Evolutionary conservation across 2,888 invertebrate genomes (phyloP), one percentile per base, ranked within the genome.

Genomic region (Amphipoea lucens): DNA sequence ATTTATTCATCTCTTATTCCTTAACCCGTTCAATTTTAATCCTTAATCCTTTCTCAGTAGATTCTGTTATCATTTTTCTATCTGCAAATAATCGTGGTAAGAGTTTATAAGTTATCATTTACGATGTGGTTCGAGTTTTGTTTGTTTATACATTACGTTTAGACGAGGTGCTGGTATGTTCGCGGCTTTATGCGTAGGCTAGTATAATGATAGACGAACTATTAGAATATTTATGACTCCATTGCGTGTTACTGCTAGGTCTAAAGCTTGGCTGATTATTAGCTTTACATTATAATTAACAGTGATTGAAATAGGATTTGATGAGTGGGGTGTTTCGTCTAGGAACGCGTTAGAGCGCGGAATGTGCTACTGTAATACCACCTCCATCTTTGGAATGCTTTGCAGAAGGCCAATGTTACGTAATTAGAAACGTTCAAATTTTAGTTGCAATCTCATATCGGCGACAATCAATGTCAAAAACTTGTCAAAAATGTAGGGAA

Each of bases 61-160:
- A 73, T 29, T 40, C n/a, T 69, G 7, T 57, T 57, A 17, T 42
- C 1, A 63, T 80, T 78, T 75, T 71, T 42, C 11, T 3, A 17
- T 6, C 23, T 48, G 60, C 23, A 71, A 60, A 62, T 66, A 76
- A 79, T 45, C 6, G 80, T 91, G 84, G 90, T 89, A 74, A 82
- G 78, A 79, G 89, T 91, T 92, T 92, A 92, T 92, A 91, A 92
- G 92, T 93, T 90, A 91, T 92, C 90, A 91, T 93, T 93, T 93
- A 94, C 91, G 92, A 83, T 87, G 90, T 90, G 91, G 91, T 92
- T 89, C 85, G 74, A 73, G 90, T 93, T 94, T 94, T 94, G 92
- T 94, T 90, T 89, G 88, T 88, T 94, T 93, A 91, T 90, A 81
- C 81, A 87, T 88, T 88, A 81, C 88, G 83, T 86, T 85, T 88